Evolutionary conservation across 2,113 vertebrate species (phyloP), one percentile per base, ranked within the genome.

Genomic region (Pomatostomus ruficeps): DNA sequence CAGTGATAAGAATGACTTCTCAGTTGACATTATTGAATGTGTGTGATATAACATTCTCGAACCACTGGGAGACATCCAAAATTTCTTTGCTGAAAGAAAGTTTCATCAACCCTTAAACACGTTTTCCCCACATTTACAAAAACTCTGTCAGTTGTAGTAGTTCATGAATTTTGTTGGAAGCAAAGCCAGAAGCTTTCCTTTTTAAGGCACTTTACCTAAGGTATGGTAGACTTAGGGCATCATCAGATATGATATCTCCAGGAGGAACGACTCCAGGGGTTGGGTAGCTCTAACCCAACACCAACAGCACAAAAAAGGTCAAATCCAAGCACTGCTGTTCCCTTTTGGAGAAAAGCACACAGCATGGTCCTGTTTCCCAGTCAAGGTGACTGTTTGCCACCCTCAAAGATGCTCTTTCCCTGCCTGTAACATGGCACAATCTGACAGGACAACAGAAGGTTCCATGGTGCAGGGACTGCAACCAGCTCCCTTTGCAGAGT

Each of bases 21-120:
- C 43, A 43, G 13, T 6, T 59, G 35, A 11, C 31, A 5, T 4
- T 52, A 29, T 0, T 51, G 33, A 23, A 35, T 58, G 4, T 0
- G 1, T 58, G 46, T 11, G 46, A 20, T 14, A 20, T 7, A 68
- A 76, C 9, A 10, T 51, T 49, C 33, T 54, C 35, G 20, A 75
- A 52, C 11, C 9, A 9, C 18, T 21, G 31, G 35, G 14, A 80
- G 29, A 16, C 36, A 87, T 26, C n/a, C 25, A 51, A 75, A 82
- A 49, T 3, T 24, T 4, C 42, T 88, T 77, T 58, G 7, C 48
- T 71, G 54, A 52, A 48, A 58, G 2, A 11, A 91, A 83, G 10
- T 68, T 75, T 65, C 22, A 35, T 54, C 49, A 61, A 45, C 18
- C 12, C 8, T 63, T 59, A 43, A 6, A 7, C 1, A 7, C 1